These are phyloP conservation scores for Dysdera silvatica DNA, from an alignment of 1,140 invertebrate species.

Conservation along the genomic window DNA sequence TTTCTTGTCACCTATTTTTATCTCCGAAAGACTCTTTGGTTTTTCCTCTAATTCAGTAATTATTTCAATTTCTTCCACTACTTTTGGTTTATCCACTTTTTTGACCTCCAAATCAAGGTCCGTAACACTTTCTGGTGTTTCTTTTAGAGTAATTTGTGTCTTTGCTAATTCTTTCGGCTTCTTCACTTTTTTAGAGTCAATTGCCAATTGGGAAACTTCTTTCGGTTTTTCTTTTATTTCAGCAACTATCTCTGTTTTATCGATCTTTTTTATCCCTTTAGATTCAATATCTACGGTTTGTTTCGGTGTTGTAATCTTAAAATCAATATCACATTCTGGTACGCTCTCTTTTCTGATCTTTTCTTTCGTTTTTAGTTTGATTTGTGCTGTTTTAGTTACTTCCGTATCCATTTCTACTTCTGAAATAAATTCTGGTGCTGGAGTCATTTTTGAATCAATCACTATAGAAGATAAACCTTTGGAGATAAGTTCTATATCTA, in stretches of 20 bases:
- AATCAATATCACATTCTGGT: no score
- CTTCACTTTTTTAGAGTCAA: background rate
- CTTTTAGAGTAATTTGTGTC: background rate
- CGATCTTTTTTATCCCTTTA: no score
- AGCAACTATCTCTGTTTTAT: no score
- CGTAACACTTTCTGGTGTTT: background rate
- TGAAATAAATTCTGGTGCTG: background rate
- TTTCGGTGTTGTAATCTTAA: no score
- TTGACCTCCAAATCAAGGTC: background rate
- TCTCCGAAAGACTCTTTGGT: constrained; percentile 4
- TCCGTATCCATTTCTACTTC: background rate
- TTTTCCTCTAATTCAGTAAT: background rate
- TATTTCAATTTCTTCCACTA: background rate
- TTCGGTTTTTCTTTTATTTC: constrained; percentile 4
- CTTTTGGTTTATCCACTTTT: background rate
- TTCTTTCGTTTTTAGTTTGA: background rate
- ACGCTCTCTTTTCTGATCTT: background rate
- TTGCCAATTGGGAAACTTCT: background rate
- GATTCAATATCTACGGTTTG: no score
- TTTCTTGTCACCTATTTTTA: no score
- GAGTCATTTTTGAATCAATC: no score
- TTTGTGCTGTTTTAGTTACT: background rate
- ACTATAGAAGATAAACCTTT: background rate
- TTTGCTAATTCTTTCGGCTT: background rate
- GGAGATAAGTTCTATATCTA: constrained; percentile 14